phyloP scores from a whole-genome alignment of 64 coral and sea anemone genomes.

The Stichodactyla helianthus region DNA sequence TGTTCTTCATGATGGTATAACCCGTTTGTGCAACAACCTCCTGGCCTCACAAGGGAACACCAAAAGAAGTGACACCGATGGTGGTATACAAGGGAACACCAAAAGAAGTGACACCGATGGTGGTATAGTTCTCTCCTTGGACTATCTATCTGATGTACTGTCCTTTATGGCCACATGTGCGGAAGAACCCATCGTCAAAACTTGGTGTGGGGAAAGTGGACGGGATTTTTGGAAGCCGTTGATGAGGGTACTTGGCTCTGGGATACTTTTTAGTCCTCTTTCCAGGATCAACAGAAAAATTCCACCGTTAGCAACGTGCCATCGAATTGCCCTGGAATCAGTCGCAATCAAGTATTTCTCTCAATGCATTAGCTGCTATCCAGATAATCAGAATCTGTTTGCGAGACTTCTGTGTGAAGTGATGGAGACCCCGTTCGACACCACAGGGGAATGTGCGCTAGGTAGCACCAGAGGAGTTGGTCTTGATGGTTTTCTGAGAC shows the following conservation, averaged over 20 bases:
- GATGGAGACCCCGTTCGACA: constrained; percentile 18
- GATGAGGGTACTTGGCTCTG: constrained; percentile 4
- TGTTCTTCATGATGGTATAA: constrained; percentile 1
- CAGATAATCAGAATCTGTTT: constrained; percentile 62
- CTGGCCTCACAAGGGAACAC: background rate
- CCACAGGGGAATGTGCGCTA: background rate
- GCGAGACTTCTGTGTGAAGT: constrained; percentile 62
- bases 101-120: constrained; percentile 12
- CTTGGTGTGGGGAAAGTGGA: constrained; percentile 44
- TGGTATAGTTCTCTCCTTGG: constrained; percentile 18
- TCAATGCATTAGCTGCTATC: constrained; percentile 62
- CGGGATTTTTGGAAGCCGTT: constrained; percentile 39
- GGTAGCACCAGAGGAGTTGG: constrained; percentile 1
- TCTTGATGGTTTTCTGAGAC: constrained; percentile 75
- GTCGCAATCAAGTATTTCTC: constrained; percentile 60
- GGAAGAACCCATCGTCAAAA: constrained; percentile 26
- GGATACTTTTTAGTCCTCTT: constrained; percentile 6
- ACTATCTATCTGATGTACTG: constrained; percentile 25
- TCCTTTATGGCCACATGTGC: constrained; percentile 26
- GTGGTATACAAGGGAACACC: background rate
- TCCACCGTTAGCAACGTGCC: background rate
- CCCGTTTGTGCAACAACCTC: background rate
- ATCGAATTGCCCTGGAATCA: constrained; percentile 70
- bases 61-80: constrained; percentile 12
- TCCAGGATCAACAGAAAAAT: background rate